Percentiles rank a stretch among this genome's conserved stretches.
Conservation (phyloP, 2,888 invertebrate genomes). For the Erynnis tages region DNA sequence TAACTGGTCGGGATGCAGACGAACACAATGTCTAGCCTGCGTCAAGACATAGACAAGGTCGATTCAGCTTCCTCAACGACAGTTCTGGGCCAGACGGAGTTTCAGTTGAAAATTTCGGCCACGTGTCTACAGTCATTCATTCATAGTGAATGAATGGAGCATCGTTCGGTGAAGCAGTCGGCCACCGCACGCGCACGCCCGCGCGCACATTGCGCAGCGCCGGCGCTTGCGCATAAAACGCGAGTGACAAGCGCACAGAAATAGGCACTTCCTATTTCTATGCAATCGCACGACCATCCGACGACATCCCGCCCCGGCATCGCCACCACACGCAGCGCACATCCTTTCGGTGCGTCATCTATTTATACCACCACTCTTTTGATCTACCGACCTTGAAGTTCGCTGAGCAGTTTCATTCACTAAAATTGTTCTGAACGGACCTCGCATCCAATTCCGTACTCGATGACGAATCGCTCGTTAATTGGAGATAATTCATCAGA, state of each 20-base stretch:
- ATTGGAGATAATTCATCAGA: conserved; percentile 56
- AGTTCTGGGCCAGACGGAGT: conserved; percentile 37
- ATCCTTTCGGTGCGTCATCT: conserved; percentile 65
- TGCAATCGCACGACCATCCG: no score
- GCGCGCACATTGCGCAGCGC: conserved; percentile 63
- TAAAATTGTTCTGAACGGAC: conserved; percentile 44
- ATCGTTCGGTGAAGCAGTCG: conserved; percentile 57
- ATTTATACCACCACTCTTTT: conserved; percentile 49
- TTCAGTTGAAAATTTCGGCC: conserved; percentile 63
- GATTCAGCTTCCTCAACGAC: conserved; percentile 33
- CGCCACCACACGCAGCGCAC: conserved; percentile 44
- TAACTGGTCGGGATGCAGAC: background rate
- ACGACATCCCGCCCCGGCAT: no score
- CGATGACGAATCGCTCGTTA: conserved; percentile 45
- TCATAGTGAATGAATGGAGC: conserved; percentile 70
- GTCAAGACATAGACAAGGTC: conserved; percentile 37
- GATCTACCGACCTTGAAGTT: conserved; percentile 53
- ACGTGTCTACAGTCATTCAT: conserved; percentile 67
- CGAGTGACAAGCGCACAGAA: conserved; percentile 45
- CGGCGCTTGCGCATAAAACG: conserved; percentile 39
- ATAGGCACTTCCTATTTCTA: no score
- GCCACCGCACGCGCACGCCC: conserved; percentile 52
- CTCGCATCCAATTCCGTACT: conserved; percentile 31
- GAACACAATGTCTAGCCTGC: conserved; percentile 35
- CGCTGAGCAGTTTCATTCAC: conserved; percentile 51